Conservation (phyloP, 1,140 invertebrate genomes). For the Sycophila sp. region DNA sequence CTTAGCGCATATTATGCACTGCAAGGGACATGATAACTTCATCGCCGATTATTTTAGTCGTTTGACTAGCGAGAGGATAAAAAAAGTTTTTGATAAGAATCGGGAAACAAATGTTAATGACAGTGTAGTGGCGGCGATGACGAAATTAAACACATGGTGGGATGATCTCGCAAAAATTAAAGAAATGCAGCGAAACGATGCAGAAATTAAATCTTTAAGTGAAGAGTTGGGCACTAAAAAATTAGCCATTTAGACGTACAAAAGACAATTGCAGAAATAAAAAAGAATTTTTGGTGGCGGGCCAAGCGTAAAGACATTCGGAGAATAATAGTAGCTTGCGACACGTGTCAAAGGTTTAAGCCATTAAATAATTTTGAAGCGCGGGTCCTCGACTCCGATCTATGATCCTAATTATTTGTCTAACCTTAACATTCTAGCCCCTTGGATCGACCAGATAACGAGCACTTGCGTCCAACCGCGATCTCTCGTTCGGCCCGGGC, state of each 20-base stretch:
- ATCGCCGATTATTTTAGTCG: slow-evolving; percentile 24
- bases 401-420: no score
- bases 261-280: not conserved
- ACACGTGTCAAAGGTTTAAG: slow-evolving; percentile 18
- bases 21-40: not conserved
- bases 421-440: no score
- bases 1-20: slow-evolving; percentile 18
- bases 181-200: not conserved
- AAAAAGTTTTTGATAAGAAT: not conserved
- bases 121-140: not conserved
- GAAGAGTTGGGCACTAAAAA: not conserved
- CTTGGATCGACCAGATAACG: no score
- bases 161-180: not conserved
- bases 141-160: no score
- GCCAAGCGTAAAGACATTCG: not conserved
- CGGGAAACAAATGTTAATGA: not conserved
- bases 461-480: no score
- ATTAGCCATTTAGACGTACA: slow-evolving; percentile 8
- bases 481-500: no score
- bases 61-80: no score
- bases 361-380: slow-evolving; percentile 1
- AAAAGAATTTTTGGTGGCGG: slow-evolving; percentile 2
- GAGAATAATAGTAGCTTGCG: not conserved
- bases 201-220: not conserved
- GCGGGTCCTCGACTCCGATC: no score